phyloP scores from a whole-genome alignment of 2,797 vertebrate species.

The Tolypeutes matacus region DNA sequence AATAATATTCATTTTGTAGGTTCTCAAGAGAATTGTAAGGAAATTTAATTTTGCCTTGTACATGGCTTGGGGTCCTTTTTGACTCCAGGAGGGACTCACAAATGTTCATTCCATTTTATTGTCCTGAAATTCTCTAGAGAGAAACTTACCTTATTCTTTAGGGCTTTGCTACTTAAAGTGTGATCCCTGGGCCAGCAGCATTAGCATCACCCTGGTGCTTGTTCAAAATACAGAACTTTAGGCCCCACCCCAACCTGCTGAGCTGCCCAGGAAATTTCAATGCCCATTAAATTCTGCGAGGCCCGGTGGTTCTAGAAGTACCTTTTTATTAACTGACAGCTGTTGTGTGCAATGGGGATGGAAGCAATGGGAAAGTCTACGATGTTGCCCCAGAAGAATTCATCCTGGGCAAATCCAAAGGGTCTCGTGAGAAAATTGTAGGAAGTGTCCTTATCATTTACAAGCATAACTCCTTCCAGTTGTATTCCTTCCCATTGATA shows the following conservation, averaged over 20 bases:
- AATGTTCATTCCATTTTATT: neutral
- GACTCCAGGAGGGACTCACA: neutral
- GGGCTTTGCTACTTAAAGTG: neutral
- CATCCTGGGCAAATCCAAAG: neutral
- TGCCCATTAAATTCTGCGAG: neutral
- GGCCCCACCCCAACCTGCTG: neutral
- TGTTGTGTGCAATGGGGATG: neutral
- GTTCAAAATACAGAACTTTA: conserved; percentile 23
- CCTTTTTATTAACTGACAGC: neutral
- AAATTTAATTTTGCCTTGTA: no score
- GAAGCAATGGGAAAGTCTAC: neutral
- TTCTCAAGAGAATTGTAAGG: neutral
- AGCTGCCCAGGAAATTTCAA: neutral
- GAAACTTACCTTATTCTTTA: neutral
- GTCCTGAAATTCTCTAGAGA: neutral
- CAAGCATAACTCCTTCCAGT: neutral
- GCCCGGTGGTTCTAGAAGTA: neutral
- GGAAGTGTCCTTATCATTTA: neutral
- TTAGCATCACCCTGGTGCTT: neutral
- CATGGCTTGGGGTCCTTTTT: neutral
- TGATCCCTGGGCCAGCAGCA: neutral
- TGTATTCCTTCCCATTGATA: neutral
- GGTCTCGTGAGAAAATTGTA: neutral
- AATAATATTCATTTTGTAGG: neutral
- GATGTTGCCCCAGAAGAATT: neutral